phyloP scores from a whole-genome alignment of 30 jellyfish, hydroid and myxozoan species.

The Cassiopea andromeda region DNA sequence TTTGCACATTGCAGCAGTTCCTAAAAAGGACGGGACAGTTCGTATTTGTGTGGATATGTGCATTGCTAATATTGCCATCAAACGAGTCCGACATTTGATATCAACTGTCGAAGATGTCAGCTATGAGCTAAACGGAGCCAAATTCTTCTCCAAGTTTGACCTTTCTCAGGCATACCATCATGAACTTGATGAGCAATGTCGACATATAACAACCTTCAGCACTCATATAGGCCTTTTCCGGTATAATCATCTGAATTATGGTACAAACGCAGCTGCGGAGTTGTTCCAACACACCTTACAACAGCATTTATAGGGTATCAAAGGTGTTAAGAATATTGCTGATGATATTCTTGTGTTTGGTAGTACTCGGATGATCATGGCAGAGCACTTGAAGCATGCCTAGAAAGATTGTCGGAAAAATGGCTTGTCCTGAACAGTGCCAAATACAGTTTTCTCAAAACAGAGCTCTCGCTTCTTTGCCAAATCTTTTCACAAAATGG shows the following conservation, averaged over 20 bases:
- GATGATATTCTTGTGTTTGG: conserved; percentile 67
- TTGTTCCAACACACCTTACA: conserved; percentile 50
- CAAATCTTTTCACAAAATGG: conserved; percentile 40
- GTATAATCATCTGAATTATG: conserved; percentile 13
- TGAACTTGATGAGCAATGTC: conserved; percentile 7
- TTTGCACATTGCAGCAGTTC: conserved; percentile 51
- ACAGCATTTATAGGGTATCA: conserved; percentile 11
- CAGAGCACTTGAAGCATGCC: conserved; percentile 34
- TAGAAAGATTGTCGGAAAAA: conserved; percentile 18
- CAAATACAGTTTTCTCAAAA: conserved; percentile 54
- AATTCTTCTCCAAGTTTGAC: conserved; percentile 40
- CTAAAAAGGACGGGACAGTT: conserved; percentile 59
- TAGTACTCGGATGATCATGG: conserved; percentile 56
- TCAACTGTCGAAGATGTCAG: conserved; percentile 43
- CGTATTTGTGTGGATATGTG: conserved; percentile 85
- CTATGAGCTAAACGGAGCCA: conserved; percentile 36
- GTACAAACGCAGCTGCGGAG: conserved; percentile 29
- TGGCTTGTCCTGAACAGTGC: conserved; percentile 32
- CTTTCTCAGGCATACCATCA: conserved; percentile 26
- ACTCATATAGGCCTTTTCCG: conserved; percentile 41
- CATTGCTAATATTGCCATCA: conserved; percentile 65
- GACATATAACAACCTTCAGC: conserved; percentile 26
- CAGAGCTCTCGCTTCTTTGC: conserved; percentile 49
- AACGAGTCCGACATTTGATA: conserved; percentile 46
- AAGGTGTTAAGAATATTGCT: conserved; percentile 23